These are phyloP conservation scores for Callithrix jacchus DNA, from an alignment of 2,113 vertebrate genomes.

Conservation along the genomic window DNA sequence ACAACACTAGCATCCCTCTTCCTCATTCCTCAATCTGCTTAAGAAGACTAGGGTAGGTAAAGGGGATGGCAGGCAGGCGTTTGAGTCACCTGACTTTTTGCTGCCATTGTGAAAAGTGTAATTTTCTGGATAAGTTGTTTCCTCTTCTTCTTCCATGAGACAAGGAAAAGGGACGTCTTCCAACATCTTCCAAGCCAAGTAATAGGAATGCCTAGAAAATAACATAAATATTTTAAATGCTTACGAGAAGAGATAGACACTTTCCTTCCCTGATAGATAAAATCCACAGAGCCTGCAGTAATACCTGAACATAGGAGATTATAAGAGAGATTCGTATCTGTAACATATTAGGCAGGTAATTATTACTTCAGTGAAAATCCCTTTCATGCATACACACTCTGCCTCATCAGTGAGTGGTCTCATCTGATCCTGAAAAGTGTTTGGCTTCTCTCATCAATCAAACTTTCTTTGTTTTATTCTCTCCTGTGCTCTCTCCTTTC, in stretches of 20 bases:
- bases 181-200: not conserved
- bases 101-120: not conserved
- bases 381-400: not conserved
- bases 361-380: not conserved
- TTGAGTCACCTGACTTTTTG: not conserved
- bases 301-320: not conserved
- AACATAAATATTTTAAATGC: not conserved
- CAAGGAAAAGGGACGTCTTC: slow-evolving; percentile 43
- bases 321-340: not conserved
- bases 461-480: not conserved
- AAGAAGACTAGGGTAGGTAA: not conserved
- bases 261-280: not conserved
- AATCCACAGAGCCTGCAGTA: not conserved
- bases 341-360: not conserved
- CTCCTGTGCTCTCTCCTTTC: accelerated
- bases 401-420: not conserved
- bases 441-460: not conserved
- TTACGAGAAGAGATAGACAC: not conserved
- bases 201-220: not conserved
- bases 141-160: slow-evolving; percentile 50
- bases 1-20: not conserved
- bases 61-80: accelerated
- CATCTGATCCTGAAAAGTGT: not conserved
- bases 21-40: not conserved
- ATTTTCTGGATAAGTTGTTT: not conserved